Evolutionary conservation across 2,888 invertebrate species (phyloP), one percentile per base, ranked within the genome.

Genomic region (Craniophora ligustri): DNA sequence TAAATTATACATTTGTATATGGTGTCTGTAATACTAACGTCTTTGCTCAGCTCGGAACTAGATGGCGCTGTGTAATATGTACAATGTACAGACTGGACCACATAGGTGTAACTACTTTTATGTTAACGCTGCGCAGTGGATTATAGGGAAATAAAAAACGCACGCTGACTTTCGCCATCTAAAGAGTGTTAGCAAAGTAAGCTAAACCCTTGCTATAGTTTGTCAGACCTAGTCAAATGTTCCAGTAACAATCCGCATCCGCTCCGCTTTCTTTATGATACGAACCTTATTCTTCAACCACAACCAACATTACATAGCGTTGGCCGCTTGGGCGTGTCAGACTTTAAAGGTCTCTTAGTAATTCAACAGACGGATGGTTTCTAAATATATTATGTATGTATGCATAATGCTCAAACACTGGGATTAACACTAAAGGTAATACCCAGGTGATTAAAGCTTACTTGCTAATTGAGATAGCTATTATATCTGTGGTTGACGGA

Each of bases 401-500:
- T 38, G 18, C 31, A 13, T 31, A 32, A 61, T 54, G 54, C 34
- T 41, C 28, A 23, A 64, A 53, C 45, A 44, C 44, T 45, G 15
- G 48, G 36, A 45, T 67, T 54, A 53, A 21, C 34, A 31, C 26
- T 34, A 28, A 61, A 41, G 23, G 42, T 40, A 45, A 67, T 54
- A 53, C 54, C 39, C 41, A 46, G 45, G 38, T 60, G 68, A 67
- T 61, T 67, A 41, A 14, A 18, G 31, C 34, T 61, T 48, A 61
- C 54, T 54, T 54, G 62, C 45, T 54, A 62, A 64, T 54, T 61
- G 41, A 53, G 31, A 47, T 7, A 30, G 60, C 31, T 55, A 10
- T 4, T 19, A 15, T 19, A 21, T 10, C 4, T 23, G 53, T 31
- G 35, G 21, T n/a, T 44, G 5, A 21, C 7, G 21, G 8, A 21